phyloP scores from a whole-genome alignment of 2,888 invertebrate genomes.

The Dastarcus helophoroides region DNA sequence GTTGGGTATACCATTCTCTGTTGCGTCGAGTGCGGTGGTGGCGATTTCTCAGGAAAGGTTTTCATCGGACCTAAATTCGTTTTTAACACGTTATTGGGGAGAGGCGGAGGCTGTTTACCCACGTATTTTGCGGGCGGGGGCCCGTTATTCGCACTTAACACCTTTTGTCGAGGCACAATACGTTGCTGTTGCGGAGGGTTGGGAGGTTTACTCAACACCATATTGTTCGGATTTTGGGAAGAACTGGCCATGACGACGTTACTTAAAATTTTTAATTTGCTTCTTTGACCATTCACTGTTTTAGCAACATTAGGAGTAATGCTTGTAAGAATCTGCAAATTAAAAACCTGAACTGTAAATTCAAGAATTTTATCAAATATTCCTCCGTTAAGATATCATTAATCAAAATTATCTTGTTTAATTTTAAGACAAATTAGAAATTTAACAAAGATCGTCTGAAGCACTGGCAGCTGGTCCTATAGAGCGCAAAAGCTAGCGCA shows the following conservation, averaged over 20 bases:
- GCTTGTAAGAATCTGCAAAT: slow-evolving; percentile 11
- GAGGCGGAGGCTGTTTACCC: slow-evolving; percentile 22
- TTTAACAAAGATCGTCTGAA: too few relatives aligned
- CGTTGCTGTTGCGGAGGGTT: slow-evolving; percentile 18
- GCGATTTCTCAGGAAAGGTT: slow-evolving; percentile 19
- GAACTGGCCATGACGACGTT: slow-evolving; percentile 28
- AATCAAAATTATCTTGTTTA: too few relatives aligned
- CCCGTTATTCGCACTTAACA: slow-evolving; percentile 26
- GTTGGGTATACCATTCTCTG: slow-evolving; percentile 26
- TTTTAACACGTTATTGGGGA: slow-evolving; percentile 20
- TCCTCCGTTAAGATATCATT: too few relatives aligned
- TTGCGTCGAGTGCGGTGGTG: slow-evolving; percentile 11
- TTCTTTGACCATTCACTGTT: slow-evolving; percentile 32
- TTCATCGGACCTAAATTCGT: slow-evolving; percentile 16
- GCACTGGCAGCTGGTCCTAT: too few relatives aligned
- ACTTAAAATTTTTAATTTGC: slow-evolving; percentile 35
- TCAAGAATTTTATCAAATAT: too few relatives aligned
- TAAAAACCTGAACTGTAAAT: slow-evolving; percentile 5
- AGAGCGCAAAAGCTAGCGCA: too few relatives aligned
- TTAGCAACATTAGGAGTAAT: slow-evolving; percentile 7
- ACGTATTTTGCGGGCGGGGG: slow-evolving; percentile 29
- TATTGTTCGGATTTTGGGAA: slow-evolving; percentile 22
- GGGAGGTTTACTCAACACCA: slow-evolving; percentile 27
- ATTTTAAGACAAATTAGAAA: too few relatives aligned
- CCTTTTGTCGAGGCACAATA: slow-evolving; percentile 28